These are phyloP conservation scores for Drosophila yakuba DNA, from an alignment of 1,140 invertebrate genomes.

Conservation along the genomic window DNA sequence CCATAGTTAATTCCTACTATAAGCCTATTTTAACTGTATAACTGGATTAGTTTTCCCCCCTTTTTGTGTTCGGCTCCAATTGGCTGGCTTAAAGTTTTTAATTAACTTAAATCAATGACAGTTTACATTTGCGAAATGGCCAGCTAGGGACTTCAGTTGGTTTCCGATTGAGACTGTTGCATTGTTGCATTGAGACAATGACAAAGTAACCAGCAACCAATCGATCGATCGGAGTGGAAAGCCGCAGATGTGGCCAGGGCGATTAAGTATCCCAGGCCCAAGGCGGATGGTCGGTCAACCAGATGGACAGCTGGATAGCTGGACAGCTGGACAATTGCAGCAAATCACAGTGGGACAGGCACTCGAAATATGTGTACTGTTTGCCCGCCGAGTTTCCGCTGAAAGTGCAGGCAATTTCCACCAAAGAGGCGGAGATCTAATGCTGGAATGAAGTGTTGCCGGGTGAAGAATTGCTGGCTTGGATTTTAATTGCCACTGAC, in stretches of 20 bases:
- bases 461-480: conserved; percentile 45
- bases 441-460: conserved; percentile 29
- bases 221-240: conserved; percentile 35
- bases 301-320: conserved; percentile 5
- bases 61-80: conserved; percentile 6
- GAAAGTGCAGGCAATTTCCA: conserved; percentile 28
- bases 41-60: conserved; percentile 12
- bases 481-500: conserved; percentile 62
- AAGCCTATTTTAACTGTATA: neutral
- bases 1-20: neutral
- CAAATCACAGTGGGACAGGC: conserved; percentile 53
- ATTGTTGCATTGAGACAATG: conserved; percentile 49
- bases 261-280: conserved; percentile 51
- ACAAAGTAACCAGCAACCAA: conserved; percentile 18
- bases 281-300: conserved; percentile 33
- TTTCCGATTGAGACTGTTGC: neutral
- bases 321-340: conserved; percentile 49
- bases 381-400: conserved; percentile 52
- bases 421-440: conserved; percentile 47
- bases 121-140: conserved; percentile 46
- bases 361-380: conserved; percentile 19
- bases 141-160: conserved; percentile 35
- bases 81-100: conserved; percentile 36
- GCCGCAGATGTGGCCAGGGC: conserved; percentile 26
- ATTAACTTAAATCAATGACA: conserved; percentile 66